Percentiles rank a stretch among this genome's conserved stretches.
phyloP scores from a whole-genome alignment of 2,797 vertebrate species.

The Selene dorsalis region DNA sequence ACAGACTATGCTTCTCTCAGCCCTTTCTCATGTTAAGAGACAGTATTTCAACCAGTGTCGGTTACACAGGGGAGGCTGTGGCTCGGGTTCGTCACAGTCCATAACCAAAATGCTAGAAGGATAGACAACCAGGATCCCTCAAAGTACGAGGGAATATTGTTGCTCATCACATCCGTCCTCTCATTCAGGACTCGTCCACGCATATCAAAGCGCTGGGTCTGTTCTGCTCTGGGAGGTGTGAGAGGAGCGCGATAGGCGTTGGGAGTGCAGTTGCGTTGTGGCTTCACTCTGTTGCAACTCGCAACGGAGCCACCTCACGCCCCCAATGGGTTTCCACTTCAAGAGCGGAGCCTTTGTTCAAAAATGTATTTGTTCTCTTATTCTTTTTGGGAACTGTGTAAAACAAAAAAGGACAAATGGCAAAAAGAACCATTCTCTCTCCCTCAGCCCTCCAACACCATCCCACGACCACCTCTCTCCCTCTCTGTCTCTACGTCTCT shows the following conservation, averaged over 20 bases:
- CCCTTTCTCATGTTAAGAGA: conserved; percentile 53
- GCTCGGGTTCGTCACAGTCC: conserved; percentile 46
- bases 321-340: conserved; percentile 79
- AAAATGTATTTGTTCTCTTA: conserved; percentile 88
- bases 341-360: conserved; percentile 84
- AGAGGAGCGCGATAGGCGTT: conserved; percentile 57
- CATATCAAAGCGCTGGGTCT: conserved; percentile 78
- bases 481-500: conserved; percentile 69
- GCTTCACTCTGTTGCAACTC: conserved; percentile 74
- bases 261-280: conserved; percentile 57
- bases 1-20: conserved; percentile 59
- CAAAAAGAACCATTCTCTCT: conserved; percentile 62
- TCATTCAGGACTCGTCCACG: conserved; percentile 62
- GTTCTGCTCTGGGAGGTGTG: conserved; percentile 70
- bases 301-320: conserved; percentile 80
- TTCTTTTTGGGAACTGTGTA: conserved; percentile 85
- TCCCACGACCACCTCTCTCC: conserved; percentile 54
- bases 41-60: conserved; percentile 46
- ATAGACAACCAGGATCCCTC: conserved; percentile 56
- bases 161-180: conserved; percentile 69
- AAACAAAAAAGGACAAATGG: conserved; percentile 76
- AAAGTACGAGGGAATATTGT: conserved; percentile 65
- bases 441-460: conserved; percentile 57
- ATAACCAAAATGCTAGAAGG: conserved; percentile 50
- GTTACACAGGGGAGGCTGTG: conserved; percentile 34